These are phyloP conservation scores for Dendroctonus valens DNA, from an alignment of 1,140 invertebrate species.

Conservation along the genomic window DNA sequence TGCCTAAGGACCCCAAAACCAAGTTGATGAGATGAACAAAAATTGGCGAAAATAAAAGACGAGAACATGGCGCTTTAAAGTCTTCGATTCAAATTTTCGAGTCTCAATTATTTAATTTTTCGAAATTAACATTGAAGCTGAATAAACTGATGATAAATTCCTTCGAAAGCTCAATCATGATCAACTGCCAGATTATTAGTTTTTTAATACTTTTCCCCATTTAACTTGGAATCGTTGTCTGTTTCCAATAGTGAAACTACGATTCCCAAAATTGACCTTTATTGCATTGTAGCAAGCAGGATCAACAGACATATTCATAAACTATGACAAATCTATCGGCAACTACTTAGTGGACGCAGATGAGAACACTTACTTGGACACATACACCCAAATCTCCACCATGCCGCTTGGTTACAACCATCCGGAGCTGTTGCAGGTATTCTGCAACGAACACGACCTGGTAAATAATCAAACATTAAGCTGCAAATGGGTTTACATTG, in stretches of 20 bases:
- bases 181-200: too few species aligned
- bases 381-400: conserved; percentile 97
- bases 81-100: too few species aligned
- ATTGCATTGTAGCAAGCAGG: conserved; percentile 36
- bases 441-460: conserved; percentile 73
- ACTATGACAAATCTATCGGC: conserved; percentile 91
- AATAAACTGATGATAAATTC: too few species aligned
- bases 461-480: conserved; percentile 53
- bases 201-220: too few species aligned
- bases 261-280: neutral
- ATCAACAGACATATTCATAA: conserved; percentile 86
- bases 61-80: too few species aligned
- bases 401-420: conserved; percentile 97
- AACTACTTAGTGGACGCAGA: conserved; percentile 97
- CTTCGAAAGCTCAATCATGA: too few species aligned
- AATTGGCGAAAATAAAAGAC: too few species aligned
- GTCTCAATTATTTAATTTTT: too few species aligned
- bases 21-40: too few species aligned
- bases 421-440: conserved; percentile 76
- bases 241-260: neutral
- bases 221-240: neutral
- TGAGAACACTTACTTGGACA: conserved; percentile 86
- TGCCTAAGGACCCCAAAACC: too few species aligned
- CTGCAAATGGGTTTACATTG: neutral
- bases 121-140: too few species aligned